Evolutionary conservation across 2,113 vertebrate genomes (phyloP), one percentile per base, ranked within the genome.

Genomic region (Bambusicola thoracicus): DNA sequence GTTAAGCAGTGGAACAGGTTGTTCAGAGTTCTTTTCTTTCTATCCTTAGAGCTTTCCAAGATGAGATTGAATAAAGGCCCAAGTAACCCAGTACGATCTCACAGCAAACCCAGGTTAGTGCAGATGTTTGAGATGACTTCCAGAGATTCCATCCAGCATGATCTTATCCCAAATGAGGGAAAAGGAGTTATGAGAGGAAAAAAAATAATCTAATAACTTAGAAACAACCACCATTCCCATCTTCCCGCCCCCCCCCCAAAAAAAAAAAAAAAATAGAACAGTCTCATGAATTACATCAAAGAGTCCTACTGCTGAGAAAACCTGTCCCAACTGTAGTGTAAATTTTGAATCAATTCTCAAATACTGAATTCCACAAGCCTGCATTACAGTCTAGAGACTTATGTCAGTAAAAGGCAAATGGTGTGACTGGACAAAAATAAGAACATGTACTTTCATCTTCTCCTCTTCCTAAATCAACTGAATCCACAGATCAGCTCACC

Each of bases 121-220:
- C 30, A 49, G 15, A 41, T 70, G 56, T 55, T 6, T 51, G 61
- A 62, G 15, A 32, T 10, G 29, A 62, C 51, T 46, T 67, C 41
- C 46, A n/a, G 30, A 63, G 14, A 20, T 75, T 25, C 9, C 24
- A 20, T 16, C 32, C 34, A 30, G 51, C 10, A 38, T 1, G 2
- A 11, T 8, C 56, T n/a, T 25, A n/a, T 2, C 13, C 29, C 36
- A 59, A 55, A 27, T 27, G 24, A 62, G 18, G 19, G 32, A 19
- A 21, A 75, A 83, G 46, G 46, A 46, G 20, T 46, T 21, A 20
- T 21, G n/a, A 51, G 43, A n/a, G 18, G 17, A 19, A 19, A 22
- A 75, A 84, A 24, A 44, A 63, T n/a, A 10, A 0, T 1, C 2
- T 6, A 3, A 43, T 11, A 30, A 12, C 2, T 34, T 2, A 4